Conservation (phyloP, 1,140 invertebrate genomes). For the Bombus huntii region DNA sequence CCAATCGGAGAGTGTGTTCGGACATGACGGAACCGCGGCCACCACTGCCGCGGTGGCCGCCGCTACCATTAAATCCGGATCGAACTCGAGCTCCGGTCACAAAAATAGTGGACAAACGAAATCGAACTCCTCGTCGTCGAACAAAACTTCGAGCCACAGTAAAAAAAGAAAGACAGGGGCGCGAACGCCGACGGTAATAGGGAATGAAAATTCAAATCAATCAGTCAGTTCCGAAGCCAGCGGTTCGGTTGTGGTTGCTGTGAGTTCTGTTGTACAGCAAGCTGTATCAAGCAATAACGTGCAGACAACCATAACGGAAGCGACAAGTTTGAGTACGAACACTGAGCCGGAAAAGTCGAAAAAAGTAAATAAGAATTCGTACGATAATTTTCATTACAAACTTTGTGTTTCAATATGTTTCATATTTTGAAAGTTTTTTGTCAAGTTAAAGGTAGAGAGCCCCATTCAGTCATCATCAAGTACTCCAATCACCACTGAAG, state of each 20-base stretch:
- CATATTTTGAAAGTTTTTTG: not conserved
- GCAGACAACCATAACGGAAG: constrained; percentile 74
- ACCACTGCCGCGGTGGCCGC: constrained; percentile 31
- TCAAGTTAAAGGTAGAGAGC: constrained; percentile 75
- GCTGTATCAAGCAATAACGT: constrained; percentile 61
- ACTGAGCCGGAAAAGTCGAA: constrained; percentile 75
- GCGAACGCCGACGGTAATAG: constrained; percentile 76
- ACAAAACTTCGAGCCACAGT: constrained; percentile 72
- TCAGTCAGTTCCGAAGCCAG: constrained; percentile 77
- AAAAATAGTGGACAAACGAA: constrained; percentile 69
- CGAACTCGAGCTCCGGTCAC: constrained; percentile 63
- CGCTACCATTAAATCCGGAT: constrained; percentile 47
- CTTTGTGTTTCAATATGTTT: not conserved
- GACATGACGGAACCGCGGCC: constrained; percentile 67
- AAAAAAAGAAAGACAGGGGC: constrained; percentile 79
- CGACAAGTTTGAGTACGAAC: constrained; percentile 72
- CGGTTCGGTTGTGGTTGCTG: constrained; percentile 71
- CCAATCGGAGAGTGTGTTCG: constrained; percentile 80
- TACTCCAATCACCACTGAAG: constrained; percentile 70
- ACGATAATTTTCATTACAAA: not conserved
- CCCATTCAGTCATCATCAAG: constrained; percentile 68
- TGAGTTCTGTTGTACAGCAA: constrained; percentile 63
- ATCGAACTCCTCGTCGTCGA: constrained; percentile 63
- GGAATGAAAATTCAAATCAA: constrained; percentile 79
- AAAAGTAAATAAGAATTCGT: constrained; percentile 62